A percentile compares a stretch with the other conserved stretches of the same genome.
Conservation (phyloP, 2,113 vertebrate genomes). For the Lophius piscatorius region DNA sequence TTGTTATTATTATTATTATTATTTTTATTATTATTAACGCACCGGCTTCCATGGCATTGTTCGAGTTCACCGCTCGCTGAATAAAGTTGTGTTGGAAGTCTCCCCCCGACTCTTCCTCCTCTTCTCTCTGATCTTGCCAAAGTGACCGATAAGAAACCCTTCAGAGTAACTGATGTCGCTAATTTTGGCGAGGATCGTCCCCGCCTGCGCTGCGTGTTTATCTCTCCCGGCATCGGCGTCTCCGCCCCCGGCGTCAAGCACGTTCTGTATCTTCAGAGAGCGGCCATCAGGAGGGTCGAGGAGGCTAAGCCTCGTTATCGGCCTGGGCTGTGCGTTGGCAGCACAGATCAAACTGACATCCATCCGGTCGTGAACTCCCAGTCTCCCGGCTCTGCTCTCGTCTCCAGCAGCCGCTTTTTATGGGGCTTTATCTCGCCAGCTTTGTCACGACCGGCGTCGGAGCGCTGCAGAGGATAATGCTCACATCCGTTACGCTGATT, state of each 20-base stretch:
- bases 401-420: conserved; percentile 30
- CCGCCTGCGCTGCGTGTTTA: conserved; percentile 16
- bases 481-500: conserved; percentile 30
- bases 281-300: conserved; percentile 28
- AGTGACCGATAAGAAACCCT: conserved; percentile 39
- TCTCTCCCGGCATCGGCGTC: conserved; percentile 22
- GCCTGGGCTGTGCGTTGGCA: conserved; percentile 30
- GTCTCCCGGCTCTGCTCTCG: conserved; percentile 16
- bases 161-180: conserved; percentile 34
- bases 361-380: conserved; percentile 40
- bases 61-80: no score
- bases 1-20: no score
- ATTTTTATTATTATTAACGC: no score
- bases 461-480: conserved; percentile 28
- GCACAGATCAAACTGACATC: conserved; percentile 51
- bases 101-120: background rate
- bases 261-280: conserved; percentile 9
- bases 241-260: conserved; percentile 2
- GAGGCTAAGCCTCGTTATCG: conserved; percentile 53
- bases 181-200: conserved; percentile 6
- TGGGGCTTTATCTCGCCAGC: conserved; percentile 49
- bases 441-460: conserved; percentile 31
- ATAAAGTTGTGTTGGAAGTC: no score
- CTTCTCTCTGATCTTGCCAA: conserved; percentile 37
- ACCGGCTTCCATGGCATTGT: no score